Evolutionary conservation across 2,797 vertebrate species (phyloP).

Genomic region (Scolopax rusticola): DNA sequence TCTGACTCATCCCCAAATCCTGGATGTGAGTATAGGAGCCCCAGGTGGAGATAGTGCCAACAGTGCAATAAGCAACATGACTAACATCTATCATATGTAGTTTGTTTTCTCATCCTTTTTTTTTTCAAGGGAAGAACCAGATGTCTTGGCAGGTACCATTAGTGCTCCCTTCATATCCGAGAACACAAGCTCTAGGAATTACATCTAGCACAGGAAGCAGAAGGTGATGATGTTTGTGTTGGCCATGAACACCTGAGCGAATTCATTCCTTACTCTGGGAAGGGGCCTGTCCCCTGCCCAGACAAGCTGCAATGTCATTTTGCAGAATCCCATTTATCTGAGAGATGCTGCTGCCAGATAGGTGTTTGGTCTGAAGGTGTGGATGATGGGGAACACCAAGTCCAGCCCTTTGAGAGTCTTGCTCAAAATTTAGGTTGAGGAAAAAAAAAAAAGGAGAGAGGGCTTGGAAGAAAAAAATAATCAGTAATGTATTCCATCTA

Average conservation of each 20-base stretch:
- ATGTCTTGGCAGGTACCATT: not conserved
- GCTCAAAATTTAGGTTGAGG: rapidly evolving
- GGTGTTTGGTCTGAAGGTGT: not conserved
- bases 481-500: not conserved
- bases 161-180: not conserved
- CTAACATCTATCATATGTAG: slow-evolving; percentile 36
- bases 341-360: rapidly evolving
- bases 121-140: not conserved
- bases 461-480: not conserved
- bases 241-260: not conserved
- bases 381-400: not conserved
- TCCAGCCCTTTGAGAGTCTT: not conserved
- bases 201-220: not conserved
- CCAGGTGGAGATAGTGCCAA: slow-evolving; percentile 40
- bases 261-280: not conserved
- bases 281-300: not conserved
- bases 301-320: not conserved
- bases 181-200: slow-evolving; percentile 31
- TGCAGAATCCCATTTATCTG: not conserved
- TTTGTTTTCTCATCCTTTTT: slow-evolving; percentile 11
- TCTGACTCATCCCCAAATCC: slow-evolving; percentile 59
- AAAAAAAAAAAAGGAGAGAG: not conserved
- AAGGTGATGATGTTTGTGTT: not conserved
- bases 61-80: slow-evolving; percentile 47
- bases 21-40: slow-evolving; percentile 20